Percentiles rank a stretch among this genome's conserved stretches.
These are phyloP conservation scores for Mystacides longicornis DNA, from an alignment of 2,888 invertebrate species.

Conservation along the genomic window DNA sequence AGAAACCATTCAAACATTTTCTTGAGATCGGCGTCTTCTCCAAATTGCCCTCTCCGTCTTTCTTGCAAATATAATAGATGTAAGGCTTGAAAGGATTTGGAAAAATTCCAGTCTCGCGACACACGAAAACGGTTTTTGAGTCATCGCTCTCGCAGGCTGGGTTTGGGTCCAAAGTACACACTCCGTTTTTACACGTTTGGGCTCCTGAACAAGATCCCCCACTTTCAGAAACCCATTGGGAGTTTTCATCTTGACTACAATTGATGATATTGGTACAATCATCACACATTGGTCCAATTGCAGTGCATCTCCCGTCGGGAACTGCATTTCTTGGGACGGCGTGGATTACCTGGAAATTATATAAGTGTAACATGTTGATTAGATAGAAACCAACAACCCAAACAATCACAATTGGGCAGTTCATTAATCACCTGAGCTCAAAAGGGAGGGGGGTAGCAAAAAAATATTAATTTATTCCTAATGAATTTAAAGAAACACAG, in stretches of 20 bases:
- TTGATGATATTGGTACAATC: constrained; percentile 5
- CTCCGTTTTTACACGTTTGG: neutral
- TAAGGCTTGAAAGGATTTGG: constrained; percentile 12
- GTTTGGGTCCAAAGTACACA: constrained; percentile 10
- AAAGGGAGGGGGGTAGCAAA: too few relatives aligned
- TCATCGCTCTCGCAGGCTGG: constrained; percentile 6
- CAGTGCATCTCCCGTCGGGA: constrained; percentile 4
- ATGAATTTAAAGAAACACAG: too few relatives aligned
- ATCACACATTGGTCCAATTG: constrained; percentile 13
- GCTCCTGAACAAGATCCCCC: too few relatives aligned
- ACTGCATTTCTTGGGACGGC: too few relatives aligned
- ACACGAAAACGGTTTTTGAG: constrained; percentile 7
- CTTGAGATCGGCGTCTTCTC: neutral
- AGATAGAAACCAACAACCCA: too few relatives aligned
- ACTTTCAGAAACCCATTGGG: too few relatives aligned
- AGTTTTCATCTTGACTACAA: neutral
- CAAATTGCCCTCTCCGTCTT: neutral
- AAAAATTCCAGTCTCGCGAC: constrained; percentile 12
- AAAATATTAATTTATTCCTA: too few relatives aligned
- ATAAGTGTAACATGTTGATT: too few relatives aligned
- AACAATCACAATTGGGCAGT: too few relatives aligned
- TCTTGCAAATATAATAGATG: constrained; percentile 17
- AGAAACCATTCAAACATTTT: neutral
- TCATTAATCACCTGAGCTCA: too few relatives aligned
- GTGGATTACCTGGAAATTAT: too few relatives aligned